Conservation (phyloP, 1,140 invertebrate genomes). For the Pararge aegeria region DNA sequence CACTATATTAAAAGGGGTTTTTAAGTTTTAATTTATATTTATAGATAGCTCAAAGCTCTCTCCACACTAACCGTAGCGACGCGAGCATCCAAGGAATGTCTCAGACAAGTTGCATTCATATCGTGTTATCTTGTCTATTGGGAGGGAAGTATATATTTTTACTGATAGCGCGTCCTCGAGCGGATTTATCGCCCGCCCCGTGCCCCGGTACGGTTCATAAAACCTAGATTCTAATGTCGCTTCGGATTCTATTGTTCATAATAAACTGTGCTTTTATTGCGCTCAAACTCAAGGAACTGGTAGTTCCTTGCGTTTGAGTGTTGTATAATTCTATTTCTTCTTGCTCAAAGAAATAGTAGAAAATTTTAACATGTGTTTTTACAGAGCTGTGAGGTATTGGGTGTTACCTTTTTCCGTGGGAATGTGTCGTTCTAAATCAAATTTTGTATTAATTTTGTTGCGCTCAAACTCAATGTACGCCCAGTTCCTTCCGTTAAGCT, state of each 20-base stretch:
- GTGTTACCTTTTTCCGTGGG: too few relatives aligned
- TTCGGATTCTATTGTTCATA: slow-evolving; percentile 7
- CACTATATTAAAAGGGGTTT: too few relatives aligned
- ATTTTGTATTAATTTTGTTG: too few relatives aligned
- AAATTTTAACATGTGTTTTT: too few relatives aligned
- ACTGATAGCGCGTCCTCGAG: slow-evolving; percentile 43
- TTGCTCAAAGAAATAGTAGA: too few relatives aligned
- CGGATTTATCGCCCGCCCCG: slow-evolving; percentile 36
- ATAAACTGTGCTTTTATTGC: slow-evolving; percentile 2
- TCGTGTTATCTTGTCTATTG: slow-evolving; percentile 48
- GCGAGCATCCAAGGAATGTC: slow-evolving; percentile 39
- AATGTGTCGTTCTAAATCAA: too few relatives aligned
- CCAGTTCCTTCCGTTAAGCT: too few relatives aligned
- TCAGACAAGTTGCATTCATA: slow-evolving; percentile 47
- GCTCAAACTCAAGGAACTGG: background rate
- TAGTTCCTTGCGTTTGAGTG: too few relatives aligned
- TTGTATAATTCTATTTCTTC: too few relatives aligned
- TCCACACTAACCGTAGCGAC: slow-evolving; percentile 27
- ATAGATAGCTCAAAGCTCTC: slow-evolving; percentile 1
- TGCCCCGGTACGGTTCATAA: slow-evolving; percentile 18
- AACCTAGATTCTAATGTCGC: slow-evolving; percentile 14
- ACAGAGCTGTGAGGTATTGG: too few relatives aligned
- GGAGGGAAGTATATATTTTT: slow-evolving; percentile 48
- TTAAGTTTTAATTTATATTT: too few relatives aligned
- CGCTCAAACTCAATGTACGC: too few relatives aligned